Evolutionary conservation across 2,888 invertebrate species (phyloP), one percentile per base, ranked within the genome.

Genomic region (Tenthredo distinguenda): DNA sequence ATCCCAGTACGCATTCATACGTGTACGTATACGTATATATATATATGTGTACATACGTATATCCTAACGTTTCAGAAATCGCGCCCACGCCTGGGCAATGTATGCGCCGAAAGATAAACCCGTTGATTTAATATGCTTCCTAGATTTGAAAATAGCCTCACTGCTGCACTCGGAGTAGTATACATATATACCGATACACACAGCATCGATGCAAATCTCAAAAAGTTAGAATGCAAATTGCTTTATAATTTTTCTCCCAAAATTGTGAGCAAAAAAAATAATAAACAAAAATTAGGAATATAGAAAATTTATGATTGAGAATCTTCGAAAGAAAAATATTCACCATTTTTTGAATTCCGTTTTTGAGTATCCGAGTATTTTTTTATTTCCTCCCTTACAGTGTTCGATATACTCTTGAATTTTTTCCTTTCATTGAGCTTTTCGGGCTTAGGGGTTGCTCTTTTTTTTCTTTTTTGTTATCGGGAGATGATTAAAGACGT

Each of bases 111-210:
- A 77, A 77, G 77, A 77, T 77, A 77, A 77, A 77, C 77, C 77
- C 77, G 31, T 77, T 77, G 77, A 77, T 77, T 77, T 77, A 77
- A 77, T 77, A 77, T 77, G 77, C 77, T 77, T 34, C n/a, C 72
- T 43, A 62, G 26, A 74, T 74, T 74, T 15, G 21, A 43, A 74
- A 74, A 43, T 43, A 9, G 18, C 72, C 26, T n/a, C 40, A 18
- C 43, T 21, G 10, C 40, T n/a, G 31, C 72, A 43, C 12, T 40
- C 40, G 6, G n/a, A 40, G 21, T 26, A 50, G 4, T 50, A 50
- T 15, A 15, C 1, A 18, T 15, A 50, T 18, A 47, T 6, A 50
- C 18, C n/a, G 2, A 18, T 15, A 50, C 50, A 50, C 18, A 18
- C 18, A 50, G 18, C 18, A n/a, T n/a, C 1, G n/a, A n/a, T 55